Evolutionary conservation across 1,140 invertebrate species (phyloP), one percentile per base, ranked within the genome.

Genomic region (Leptinotarsa lineolata): DNA sequence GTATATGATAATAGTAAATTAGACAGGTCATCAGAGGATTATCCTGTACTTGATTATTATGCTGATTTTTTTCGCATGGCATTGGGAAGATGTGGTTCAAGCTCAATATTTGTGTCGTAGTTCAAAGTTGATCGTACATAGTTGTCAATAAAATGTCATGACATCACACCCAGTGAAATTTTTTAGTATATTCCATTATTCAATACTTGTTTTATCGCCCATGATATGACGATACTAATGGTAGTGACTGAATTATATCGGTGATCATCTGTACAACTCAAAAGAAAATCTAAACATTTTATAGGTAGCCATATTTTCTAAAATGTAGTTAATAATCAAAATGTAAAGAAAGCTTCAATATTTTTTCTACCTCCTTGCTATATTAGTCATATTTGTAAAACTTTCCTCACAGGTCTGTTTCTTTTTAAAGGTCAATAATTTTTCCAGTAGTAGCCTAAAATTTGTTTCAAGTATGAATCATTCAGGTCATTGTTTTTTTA

Each of bases 81-180:
- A 30, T 63, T 63, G 20, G 61, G 61, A 63, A 24, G 13, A 30
- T 76, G 72, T 74, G 69, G 72, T 76, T 76, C 64, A 74, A 73
- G 75, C 75, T 76, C 75, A 76, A 76, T 67, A 72, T 74, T 76
- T 72, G 74, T 73, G 72, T 76, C 72, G 71, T 76, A 76, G 75
- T 72, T 76, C 72, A 76, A 76, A 72, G 46, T 64, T 58, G 60
- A 76, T 72, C 70, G 75, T 76, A 71, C 22, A 71, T 71, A 71
- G 59, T 63, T 63, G 59, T 71, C 64, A 58, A 72, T 72, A 72
- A 68, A 67, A 54, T 58, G 68, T 76, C 70, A 73, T 30, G 58
- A 73, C 74, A 76, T 76, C 74, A 76, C 74, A 44, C 24, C 22
- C 64, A 75, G 70, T 75, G 70, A 61, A 72, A 58, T 24, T 8